Conservation (phyloP, 2,113 vertebrate genomes). For the Lota lota region DNA sequence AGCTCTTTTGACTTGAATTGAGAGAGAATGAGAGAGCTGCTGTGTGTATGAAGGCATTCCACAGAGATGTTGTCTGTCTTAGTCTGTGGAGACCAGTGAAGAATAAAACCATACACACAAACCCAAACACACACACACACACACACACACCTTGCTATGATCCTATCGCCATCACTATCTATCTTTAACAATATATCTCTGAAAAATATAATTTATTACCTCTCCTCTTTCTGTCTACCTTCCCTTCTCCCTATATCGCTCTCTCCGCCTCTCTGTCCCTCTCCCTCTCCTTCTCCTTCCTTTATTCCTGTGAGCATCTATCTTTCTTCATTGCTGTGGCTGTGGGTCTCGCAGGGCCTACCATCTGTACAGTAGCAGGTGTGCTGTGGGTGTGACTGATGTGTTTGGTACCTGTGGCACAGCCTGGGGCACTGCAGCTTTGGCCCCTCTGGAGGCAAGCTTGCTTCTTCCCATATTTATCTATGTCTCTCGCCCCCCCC, state of each 20-base stretch:
- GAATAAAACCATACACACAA: not conserved
- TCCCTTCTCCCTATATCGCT: conserved; percentile 32
- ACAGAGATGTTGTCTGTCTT: no score
- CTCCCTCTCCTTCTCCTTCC: conserved; percentile 31
- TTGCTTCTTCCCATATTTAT: not conserved
- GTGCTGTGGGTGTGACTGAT: conserved; percentile 61
- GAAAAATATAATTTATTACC: conserved; percentile 39
- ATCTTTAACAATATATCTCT: conserved; percentile 29
- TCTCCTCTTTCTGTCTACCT: conserved; percentile 33
- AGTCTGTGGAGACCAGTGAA: no score
- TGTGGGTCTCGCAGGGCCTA: conserved; percentile 50
- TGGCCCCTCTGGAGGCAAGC: conserved; percentile 24
- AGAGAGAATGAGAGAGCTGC: no score
- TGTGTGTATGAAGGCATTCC: no score
- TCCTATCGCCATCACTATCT: conserved; percentile 42
- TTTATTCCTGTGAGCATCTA: conserved; percentile 45
- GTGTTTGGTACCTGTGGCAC: conserved; percentile 66
- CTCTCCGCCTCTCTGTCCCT: conserved; percentile 13
- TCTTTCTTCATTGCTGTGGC: conserved; percentile 60
- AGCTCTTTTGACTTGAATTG: no score
- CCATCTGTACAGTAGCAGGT: conserved; percentile 71
- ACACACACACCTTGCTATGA: conserved; percentile 31
- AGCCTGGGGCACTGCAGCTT: conserved; percentile 42
- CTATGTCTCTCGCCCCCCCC: not conserved
- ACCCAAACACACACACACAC: not conserved